Evolutionary conservation across 2,888 invertebrate species (phyloP).

Genomic region (Atrina japonica): DNA sequence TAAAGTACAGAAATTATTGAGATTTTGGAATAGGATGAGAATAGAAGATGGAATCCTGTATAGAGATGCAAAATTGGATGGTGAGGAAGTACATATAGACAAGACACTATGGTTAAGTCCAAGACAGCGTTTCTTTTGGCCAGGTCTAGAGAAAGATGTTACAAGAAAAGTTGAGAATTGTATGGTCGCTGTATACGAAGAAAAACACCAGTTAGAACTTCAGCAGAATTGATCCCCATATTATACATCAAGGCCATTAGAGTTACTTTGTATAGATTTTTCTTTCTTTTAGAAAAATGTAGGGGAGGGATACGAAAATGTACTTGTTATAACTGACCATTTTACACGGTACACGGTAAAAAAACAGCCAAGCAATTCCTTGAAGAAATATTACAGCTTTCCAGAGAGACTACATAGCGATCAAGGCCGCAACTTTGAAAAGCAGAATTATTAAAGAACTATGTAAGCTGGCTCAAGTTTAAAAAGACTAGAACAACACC

Average conservation of each 20-base stretch:
- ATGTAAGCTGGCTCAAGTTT: background rate
- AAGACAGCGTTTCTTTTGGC: background rate
- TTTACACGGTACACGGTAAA: too few relatives aligned
- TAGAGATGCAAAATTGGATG: background rate
- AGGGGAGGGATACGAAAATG: background rate
- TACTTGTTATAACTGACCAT: background rate
- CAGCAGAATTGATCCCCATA: background rate
- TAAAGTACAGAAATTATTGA: too few relatives aligned
- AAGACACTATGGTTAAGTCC: slow-evolving; percentile 2
- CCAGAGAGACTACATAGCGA: slow-evolving; percentile 5
- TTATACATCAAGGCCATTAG: too few relatives aligned
- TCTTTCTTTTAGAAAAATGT: background rate
- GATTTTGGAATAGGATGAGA: background rate
- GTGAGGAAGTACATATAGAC: background rate
- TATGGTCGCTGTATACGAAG: background rate
- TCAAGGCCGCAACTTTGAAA: background rate
- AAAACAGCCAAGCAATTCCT: background rate
- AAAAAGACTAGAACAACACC: too few relatives aligned
- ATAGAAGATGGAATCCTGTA: background rate
- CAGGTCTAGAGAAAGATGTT: too few relatives aligned
- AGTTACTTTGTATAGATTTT: background rate
- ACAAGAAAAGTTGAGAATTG: too few relatives aligned
- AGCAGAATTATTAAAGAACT: background rate
- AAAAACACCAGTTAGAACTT: background rate
- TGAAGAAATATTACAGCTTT: slow-evolving; percentile 6